Base-by-base conservation (phyloP, 2,797 vertebrate genomes). In the Bradypodion ventrale region DNA sequence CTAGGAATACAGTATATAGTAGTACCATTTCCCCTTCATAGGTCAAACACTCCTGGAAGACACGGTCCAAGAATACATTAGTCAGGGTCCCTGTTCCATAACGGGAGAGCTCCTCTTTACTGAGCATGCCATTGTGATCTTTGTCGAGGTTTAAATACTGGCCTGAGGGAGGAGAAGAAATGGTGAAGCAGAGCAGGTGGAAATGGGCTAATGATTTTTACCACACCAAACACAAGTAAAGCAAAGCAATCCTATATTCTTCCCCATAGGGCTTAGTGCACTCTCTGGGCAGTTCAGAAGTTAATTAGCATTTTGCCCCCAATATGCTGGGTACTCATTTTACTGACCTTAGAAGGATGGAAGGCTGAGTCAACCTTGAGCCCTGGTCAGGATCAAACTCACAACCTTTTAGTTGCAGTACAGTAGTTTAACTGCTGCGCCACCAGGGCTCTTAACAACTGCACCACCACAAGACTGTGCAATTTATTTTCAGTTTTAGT, bases 1-100 rank as follows among this genome's bases (percentile, higher is more conserved):
- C n/a, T 5, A 69, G n/a, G 27, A 16, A 77, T 76, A 8, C 4
- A n/a, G n/a, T n/a, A n/a, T n/a, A 32, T 35, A 89, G 59, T 7
- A 85, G 83, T 97, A 99, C 99, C 99, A 99, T 99, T 96, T 99
- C 99, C 90, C 98, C 99, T 83, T 99, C 98, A 0, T 99, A 99
- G 56, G 98, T 99, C 87, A 99, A 97, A 86, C 98, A 99, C 90
- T 99, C 98, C 93, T 99, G 98, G 94, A 99, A 99, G 83, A 99
- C 98, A 27, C 98, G 95, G 91, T 99, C 98, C 92, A 99, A 94
- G 92, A 99, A 99, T 89, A 99, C 97, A 1, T 96, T 96, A 83
- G 99, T 99, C 82, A 99, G 96, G 2, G 99, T 99, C 19, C 98
- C 98, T 21, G 98, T 99, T 92, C 99, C 98, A 4, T 99, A 99